Evolutionary conservation across 2,113 vertebrate species (phyloP).

Genomic region (Arothron firmamentum): DNA sequence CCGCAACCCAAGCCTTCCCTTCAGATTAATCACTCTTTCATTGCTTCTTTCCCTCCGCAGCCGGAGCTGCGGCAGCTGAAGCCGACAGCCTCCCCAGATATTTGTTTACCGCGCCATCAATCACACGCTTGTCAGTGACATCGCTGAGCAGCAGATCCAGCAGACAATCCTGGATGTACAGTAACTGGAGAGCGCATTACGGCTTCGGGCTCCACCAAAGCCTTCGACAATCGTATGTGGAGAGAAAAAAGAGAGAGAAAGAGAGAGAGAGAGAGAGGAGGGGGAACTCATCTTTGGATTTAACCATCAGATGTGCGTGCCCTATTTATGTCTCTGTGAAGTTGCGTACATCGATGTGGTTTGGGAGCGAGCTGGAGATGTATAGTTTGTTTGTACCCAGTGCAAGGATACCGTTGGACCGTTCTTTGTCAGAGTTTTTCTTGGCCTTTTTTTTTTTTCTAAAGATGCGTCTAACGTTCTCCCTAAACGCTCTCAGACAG

Average conservation of each 20-base stretch:
- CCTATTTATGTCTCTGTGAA: slow-evolving; percentile 46
- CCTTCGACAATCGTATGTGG: slow-evolving; percentile 26
- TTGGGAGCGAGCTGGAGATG: slow-evolving; percentile 12
- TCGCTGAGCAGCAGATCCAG: slow-evolving; percentile 52
- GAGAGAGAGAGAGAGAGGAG: slow-evolving; percentile 5
- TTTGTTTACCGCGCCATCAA: slow-evolving; percentile 71
- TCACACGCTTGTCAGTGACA: slow-evolving; percentile 56
- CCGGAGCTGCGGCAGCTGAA: slow-evolving; percentile 31
- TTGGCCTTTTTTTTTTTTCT: not conserved
- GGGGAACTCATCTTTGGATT: slow-evolving; percentile 39
- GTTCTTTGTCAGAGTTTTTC: not conserved
- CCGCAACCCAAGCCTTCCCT: slow-evolving; percentile 4
- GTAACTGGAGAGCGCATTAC: slow-evolving; percentile 17
- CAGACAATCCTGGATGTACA: slow-evolving; percentile 31
- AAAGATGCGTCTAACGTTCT: not conserved
- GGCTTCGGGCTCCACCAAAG: slow-evolving; percentile 19
- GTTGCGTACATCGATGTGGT: slow-evolving; percentile 10
- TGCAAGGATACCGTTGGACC: not conserved
- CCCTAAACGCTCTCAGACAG: not conserved
- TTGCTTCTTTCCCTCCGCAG: slow-evolving; percentile 19
- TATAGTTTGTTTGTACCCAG: not conserved
- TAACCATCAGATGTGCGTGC: slow-evolving; percentile 38
- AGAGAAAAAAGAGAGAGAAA: slow-evolving; percentile 1
- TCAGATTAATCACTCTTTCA: slow-evolving; percentile 42
- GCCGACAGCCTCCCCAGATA: slow-evolving; percentile 62